Conservation (phyloP, 2,797 vertebrate genomes). For the Typhlichthys subterraneus region DNA sequence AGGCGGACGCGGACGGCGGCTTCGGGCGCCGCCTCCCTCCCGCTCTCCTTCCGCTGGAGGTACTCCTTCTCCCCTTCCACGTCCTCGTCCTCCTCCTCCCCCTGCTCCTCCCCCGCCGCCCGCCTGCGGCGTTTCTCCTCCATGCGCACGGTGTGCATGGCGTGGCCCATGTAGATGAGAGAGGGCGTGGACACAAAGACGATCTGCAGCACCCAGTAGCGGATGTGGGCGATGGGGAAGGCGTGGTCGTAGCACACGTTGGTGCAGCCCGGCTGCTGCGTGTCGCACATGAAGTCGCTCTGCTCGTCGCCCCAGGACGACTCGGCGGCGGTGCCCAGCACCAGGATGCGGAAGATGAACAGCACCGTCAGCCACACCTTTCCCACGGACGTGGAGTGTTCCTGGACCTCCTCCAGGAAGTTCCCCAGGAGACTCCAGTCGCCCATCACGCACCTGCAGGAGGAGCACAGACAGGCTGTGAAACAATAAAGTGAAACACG, state of each 20-base stretch:
- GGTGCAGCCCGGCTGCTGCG: constrained; percentile 91
- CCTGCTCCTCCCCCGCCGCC: constrained; percentile 65
- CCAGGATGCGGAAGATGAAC: constrained; percentile 97
- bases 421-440: constrained; percentile 98
- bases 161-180: constrained; percentile 95
- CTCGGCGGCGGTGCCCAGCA: constrained; percentile 93
- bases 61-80: constrained; percentile 78
- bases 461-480: constrained; percentile 1
- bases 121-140: constrained; percentile 85
- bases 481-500: no score
- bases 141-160: constrained; percentile 89
- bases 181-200: constrained; percentile 97
- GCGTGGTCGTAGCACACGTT: constrained; percentile 96
- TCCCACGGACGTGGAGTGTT: constrained; percentile 95
- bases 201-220: constrained; percentile 97
- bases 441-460: constrained; percentile 81
- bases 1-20: constrained; percentile 78
- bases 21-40: constrained; percentile 52
- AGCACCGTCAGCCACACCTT: constrained; percentile 97
- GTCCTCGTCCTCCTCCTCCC: constrained; percentile 68
- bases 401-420: constrained; percentile 96
- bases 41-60: constrained; percentile 73
- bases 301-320: constrained; percentile 98
- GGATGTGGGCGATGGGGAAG: constrained; percentile 97
- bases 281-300: constrained; percentile 94